Evolutionary conservation across 2,888 invertebrate genomes (phyloP), one percentile per base, ranked within the genome.

Genomic region (Ypsolopha sequella): DNA sequence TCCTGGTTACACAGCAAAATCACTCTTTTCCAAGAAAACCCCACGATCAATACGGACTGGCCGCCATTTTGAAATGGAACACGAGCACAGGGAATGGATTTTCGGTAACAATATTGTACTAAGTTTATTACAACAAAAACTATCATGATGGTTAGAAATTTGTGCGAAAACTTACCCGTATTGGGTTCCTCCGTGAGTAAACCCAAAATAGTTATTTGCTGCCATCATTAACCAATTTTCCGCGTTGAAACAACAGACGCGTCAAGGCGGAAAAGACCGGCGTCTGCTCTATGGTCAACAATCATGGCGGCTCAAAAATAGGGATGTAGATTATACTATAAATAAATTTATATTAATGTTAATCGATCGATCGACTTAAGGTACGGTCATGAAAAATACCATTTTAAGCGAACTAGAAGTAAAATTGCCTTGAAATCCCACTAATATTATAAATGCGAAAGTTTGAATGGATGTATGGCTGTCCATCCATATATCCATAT

Each of bases 191-290:
- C 95, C 94, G 82, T 96, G 95, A 72, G 95, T 94, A 90, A 96
- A 96, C 76, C 95, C 95, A 85, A 95, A 95, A 90, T 96, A 96
- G 90, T 96, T 96, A 89, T 96, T 96, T 85, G 95, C 92, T 86
- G 94, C 94, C 94, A 94, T 92, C 77, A 79, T 86, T 80, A 72
- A 85, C 79, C 69, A 76, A 76, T 77, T 76, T 73, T 80, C 76
- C 75, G 72, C 76, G 68, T 69, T 67, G 73, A 80, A 80, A 79
- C 70, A 73, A 76, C 69, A 76, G 76, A 75, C 76, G 79, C 80
- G 73, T 78, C 76, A 67, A 61, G 70, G 66, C 74, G 76, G 74
- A 81, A 84, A 79, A 78, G 80, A 70, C 81, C 84, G 82, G 84
- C 76, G 75, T 78, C 76, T 70, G 76, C n/a, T 79, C 77, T 78